Evolutionary conservation across 1,140 invertebrate species (phyloP).

Genomic region (Drosophila trapezifrons): DNA sequence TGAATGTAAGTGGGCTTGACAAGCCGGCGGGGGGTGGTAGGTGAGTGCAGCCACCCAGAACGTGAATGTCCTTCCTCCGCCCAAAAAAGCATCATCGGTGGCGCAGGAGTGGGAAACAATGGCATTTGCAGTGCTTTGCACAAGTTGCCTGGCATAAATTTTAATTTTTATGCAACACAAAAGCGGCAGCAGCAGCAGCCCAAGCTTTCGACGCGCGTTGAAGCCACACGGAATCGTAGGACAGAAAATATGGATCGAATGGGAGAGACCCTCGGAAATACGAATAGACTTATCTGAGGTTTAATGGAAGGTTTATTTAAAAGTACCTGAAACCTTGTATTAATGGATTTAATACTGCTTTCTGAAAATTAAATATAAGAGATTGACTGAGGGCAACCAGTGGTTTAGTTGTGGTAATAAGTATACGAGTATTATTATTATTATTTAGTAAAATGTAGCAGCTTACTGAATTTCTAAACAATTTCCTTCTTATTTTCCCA

Average conservation of each 20-base stretch:
- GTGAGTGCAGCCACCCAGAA: conserved; percentile 53
- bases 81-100: conserved; percentile 45
- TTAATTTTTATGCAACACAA: conserved; percentile 81
- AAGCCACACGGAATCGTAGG: conserved; percentile 21
- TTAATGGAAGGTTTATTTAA: no score
- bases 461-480: neutral
- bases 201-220: conserved; percentile 47
- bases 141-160: conserved; percentile 78
- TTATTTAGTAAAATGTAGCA: no score
- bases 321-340: no score
- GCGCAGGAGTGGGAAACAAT: conserved; percentile 57
- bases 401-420: no score
- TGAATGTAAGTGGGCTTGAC: conserved; percentile 57
- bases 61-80: conserved; percentile 55
- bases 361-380: no score
- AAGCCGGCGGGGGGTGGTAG: conserved; percentile 13
- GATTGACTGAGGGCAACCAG: no score
- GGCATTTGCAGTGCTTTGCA: conserved; percentile 77
- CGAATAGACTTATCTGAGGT: neutral
- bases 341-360: no score
- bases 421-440: neutral
- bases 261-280: conserved; percentile 1
- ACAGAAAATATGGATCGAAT: conserved; percentile 7
- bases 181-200: conserved; percentile 66
- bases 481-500: neutral